phyloP scores from a whole-genome alignment of 1,140 invertebrate genomes.

The Drosophila aff. region DNA sequence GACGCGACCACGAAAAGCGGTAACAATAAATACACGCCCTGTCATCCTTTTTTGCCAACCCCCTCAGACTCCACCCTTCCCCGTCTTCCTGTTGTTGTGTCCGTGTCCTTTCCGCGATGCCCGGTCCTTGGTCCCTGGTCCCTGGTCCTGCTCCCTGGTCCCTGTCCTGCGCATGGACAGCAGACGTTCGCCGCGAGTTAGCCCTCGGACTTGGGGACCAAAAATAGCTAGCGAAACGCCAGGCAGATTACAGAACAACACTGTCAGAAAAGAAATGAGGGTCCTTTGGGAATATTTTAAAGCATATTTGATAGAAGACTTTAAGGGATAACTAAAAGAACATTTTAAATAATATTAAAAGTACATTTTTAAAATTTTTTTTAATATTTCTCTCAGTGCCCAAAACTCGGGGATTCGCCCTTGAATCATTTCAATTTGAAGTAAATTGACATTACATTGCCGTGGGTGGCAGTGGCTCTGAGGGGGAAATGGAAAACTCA shows the following conservation, averaged over 20 bases:
- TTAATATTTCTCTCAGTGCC: slow-evolving; percentile 14
- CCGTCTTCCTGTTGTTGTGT: neutral
- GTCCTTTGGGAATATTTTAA: too few species aligned
- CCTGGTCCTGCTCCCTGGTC: neutral
- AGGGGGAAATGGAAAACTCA: slow-evolving; percentile 58
- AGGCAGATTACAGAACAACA: slow-evolving; percentile 28
- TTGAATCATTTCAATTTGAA: slow-evolving; percentile 79
- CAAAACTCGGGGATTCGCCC: slow-evolving; percentile 52
- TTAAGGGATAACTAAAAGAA: neutral
- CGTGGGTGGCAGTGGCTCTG: slow-evolving; percentile 31
- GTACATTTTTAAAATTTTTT: too few species aligned
- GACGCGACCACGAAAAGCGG: slow-evolving; percentile 69
- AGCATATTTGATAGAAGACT: neutral
- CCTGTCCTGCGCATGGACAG: slow-evolving; percentile 48
- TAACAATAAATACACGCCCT: slow-evolving; percentile 73
- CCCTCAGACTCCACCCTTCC: neutral
- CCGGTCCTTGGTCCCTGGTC: neutral
- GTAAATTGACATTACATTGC: slow-evolving; percentile 79
- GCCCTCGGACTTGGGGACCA: slow-evolving; percentile 45
- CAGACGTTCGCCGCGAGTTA: slow-evolving; percentile 44
- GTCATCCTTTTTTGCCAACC: slow-evolving; percentile 44
- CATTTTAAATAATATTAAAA: neutral
- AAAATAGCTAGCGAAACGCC: slow-evolving; percentile 49
- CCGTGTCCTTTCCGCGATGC: slow-evolving; percentile 18
- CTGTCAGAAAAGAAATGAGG: neutral